Percentiles rank a stretch among this genome's conserved stretches.
Conservation (phyloP, 2,797 vertebrate species). For the Pterois miles region DNA sequence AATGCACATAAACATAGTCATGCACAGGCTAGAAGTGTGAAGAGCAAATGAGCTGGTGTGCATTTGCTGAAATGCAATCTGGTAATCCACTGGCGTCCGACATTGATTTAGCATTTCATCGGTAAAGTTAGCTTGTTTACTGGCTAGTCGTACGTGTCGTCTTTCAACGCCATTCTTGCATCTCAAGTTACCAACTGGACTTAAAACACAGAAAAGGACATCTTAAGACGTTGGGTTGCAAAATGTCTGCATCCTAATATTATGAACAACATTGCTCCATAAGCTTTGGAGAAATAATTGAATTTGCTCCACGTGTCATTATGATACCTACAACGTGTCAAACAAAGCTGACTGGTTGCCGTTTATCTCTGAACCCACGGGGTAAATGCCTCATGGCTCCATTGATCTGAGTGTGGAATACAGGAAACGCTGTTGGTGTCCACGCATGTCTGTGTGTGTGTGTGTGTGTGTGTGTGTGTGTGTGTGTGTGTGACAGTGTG, state of each 20-base stretch:
- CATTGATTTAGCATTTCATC: no score
- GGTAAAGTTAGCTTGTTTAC: no score
- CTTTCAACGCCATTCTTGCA: no score
- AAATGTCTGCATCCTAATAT: not conserved
- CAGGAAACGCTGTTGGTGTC: slow-evolving; percentile 3
- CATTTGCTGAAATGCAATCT: no score
- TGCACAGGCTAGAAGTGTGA: no score
- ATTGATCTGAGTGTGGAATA: slow-evolving; percentile 24
- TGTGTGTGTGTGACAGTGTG: not conserved
- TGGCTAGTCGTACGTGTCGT: no score
- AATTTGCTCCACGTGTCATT: not conserved
- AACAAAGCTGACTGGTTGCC: not conserved
- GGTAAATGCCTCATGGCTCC: not conserved
- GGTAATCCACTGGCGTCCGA: no score
- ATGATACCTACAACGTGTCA: not conserved
- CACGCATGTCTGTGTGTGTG: not conserved
- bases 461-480: slow-evolving; percentile 5
- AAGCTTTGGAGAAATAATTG: not conserved
- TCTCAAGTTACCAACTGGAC: no score
- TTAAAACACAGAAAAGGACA: no score
- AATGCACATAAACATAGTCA: no score
- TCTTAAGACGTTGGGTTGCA: not conserved
- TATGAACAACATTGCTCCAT: not conserved
- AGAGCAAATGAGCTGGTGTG: no score
- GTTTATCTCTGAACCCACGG: not conserved